Percentiles rank a stretch among this genome's conserved stretches.
phyloP scores from a whole-genome alignment of 2,888 invertebrate genomes.

The Ectropis crepuscularia region DNA sequence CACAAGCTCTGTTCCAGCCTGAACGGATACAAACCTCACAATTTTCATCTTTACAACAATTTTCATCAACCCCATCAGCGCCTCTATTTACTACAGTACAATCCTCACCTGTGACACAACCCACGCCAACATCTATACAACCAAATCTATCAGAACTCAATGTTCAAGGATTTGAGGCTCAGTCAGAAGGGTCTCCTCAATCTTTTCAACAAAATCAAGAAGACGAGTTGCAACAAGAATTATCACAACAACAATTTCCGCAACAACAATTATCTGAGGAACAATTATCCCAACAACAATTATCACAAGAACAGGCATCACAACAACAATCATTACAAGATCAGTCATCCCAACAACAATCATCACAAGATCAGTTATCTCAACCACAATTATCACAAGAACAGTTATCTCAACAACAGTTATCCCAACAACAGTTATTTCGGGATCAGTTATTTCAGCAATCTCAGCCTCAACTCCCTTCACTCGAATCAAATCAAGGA shows the following conservation, averaged over 20 bases:
- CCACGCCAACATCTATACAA: slow-evolving; percentile 15
- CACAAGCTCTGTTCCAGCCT: slow-evolving; percentile 16
- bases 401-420: slow-evolving; percentile 7
- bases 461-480: slow-evolving; percentile 10
- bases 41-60: slow-evolving; percentile 16
- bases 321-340: slow-evolving; percentile 14
- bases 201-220: no score
- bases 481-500: slow-evolving; percentile 35
- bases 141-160: slow-evolving; percentile 15
- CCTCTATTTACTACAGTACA: slow-evolving; percentile 19
- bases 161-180: no score
- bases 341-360: slow-evolving; percentile 18
- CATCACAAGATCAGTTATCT: slow-evolving; percentile 4
- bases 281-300: slow-evolving; percentile 3
- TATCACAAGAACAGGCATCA: slow-evolving; percentile 16
- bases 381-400: slow-evolving; percentile 6
- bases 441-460: not conserved
- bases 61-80: slow-evolving; percentile 7
- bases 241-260: no score
- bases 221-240: no score
- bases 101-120: slow-evolving; percentile 20
- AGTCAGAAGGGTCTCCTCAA: no score
- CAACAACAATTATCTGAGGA: no score
- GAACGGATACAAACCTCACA: slow-evolving; percentile 12
- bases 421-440: slow-evolving; percentile 6